Evolutionary conservation across 2,113 vertebrate genomes (phyloP).

Genomic region (Gymnorhina tibicen): DNA sequence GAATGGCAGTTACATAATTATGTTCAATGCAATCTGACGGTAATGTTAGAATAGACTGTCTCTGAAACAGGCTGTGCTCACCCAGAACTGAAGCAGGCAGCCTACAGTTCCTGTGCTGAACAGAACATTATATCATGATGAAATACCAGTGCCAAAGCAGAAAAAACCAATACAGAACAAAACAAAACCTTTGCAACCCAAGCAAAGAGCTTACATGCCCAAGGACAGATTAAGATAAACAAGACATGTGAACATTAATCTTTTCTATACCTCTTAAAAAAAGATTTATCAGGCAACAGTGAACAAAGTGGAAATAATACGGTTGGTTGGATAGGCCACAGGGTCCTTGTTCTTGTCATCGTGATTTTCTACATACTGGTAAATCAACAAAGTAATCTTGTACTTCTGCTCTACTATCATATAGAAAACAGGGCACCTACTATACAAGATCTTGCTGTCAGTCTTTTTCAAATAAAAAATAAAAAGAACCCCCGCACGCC

Average conservation of each 20-base stretch:
- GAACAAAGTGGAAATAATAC: not conserved
- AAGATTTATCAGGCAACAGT: not conserved
- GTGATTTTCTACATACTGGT: not conserved
- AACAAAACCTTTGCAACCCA: not conserved
- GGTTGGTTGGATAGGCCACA: not conserved
- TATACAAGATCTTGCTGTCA: not conserved
- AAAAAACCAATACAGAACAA: not conserved
- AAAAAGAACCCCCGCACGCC: not conserved
- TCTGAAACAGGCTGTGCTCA: slow-evolving; percentile 27
- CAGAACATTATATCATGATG: not conserved
- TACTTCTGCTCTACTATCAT: not conserved
- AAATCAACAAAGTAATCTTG: not conserved
- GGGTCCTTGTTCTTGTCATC: not conserved
- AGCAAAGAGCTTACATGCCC: not conserved
- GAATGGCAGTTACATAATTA: slow-evolving; percentile 50
- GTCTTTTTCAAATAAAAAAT: not conserved
- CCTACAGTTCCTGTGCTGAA: not conserved
- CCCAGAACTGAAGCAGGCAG: not conserved
- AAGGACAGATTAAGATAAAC: not conserved
- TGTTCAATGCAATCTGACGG: slow-evolving; percentile 25
- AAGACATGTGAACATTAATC: not conserved
- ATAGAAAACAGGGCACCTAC: not conserved
- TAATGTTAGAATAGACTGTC: not conserved
- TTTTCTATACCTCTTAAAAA: not conserved
- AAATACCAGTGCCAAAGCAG: not conserved